Conservation (phyloP, 2,888 invertebrate genomes). For the Aromia moschata region DNA sequence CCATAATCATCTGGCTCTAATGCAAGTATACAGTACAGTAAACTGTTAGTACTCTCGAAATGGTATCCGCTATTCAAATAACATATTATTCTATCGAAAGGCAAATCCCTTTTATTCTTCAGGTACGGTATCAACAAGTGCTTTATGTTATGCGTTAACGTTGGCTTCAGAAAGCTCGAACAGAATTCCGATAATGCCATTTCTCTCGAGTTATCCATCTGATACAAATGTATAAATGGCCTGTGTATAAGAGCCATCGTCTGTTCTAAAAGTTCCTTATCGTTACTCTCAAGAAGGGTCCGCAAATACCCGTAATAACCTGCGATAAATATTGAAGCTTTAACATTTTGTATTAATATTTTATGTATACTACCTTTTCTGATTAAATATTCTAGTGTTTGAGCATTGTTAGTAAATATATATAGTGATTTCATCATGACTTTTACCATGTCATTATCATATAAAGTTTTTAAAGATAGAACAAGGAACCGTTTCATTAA, state of each 20-base stretch:
- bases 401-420: constrained; percentile 69
- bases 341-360: not conserved
- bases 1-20: constrained; percentile 74
- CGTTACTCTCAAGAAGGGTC: constrained; percentile 73
- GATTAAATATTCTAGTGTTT: constrained; percentile 67
- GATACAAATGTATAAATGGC: constrained; percentile 72
- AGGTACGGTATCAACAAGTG: constrained; percentile 77
- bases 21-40: constrained; percentile 74
- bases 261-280: constrained; percentile 71
- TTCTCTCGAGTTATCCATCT: constrained; percentile 62
- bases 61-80: constrained; percentile 56
- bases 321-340: constrained; percentile 47
- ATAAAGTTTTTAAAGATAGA: constrained; percentile 54
- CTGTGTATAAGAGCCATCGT: constrained; percentile 79
- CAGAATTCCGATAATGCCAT: constrained; percentile 69
- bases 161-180: constrained; percentile 72
- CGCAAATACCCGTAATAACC: constrained; percentile 81
- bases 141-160: constrained; percentile 74
- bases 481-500: constrained; percentile 58
- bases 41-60: constrained; percentile 64
- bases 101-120: constrained; percentile 58
- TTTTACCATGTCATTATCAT: constrained; percentile 63
- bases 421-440: constrained; percentile 83
- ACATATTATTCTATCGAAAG: constrained; percentile 63
- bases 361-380: constrained; percentile 64